Conservation (phyloP, 2,888 invertebrate species). For the Drymonia ruficornis region DNA sequence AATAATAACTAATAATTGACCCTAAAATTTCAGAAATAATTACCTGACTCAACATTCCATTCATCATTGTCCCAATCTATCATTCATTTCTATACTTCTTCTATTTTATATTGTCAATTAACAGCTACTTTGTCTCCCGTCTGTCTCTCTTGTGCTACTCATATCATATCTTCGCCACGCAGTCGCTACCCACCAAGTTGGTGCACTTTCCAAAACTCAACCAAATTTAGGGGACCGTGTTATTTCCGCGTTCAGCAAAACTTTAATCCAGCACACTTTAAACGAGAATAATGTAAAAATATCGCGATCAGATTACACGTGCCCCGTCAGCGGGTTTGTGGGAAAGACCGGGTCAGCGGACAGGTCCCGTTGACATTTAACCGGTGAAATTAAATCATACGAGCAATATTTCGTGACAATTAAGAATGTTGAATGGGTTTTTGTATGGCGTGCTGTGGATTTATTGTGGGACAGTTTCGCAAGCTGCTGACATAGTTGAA, state of each 20-base stretch:
- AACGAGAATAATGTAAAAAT: conserved; percentile 28
- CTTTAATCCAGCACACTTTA: conserved; percentile 20
- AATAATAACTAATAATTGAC: too few relatives aligned
- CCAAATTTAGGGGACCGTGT: conserved; percentile 8
- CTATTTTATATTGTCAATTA: too few relatives aligned
- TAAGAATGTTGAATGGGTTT: neutral
- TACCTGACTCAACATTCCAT: too few relatives aligned
- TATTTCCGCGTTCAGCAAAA: conserved; percentile 8
- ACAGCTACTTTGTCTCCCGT: too few relatives aligned
- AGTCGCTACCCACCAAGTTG: neutral
- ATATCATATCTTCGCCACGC: neutral
- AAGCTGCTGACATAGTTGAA: neutral
- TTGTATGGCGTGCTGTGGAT: neutral
- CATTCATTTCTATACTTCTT: too few relatives aligned
- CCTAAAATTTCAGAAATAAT: too few relatives aligned
- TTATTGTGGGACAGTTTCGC: neutral
- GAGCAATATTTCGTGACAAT: neutral
- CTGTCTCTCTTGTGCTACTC: too few relatives aligned
- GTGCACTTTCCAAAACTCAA: conserved; percentile 1
- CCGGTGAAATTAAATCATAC: conserved; percentile 9
- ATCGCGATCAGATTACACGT: conserved; percentile 33
- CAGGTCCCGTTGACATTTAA: conserved; percentile 45
- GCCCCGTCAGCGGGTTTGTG: conserved; percentile 14
- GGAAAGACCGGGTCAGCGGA: conserved; percentile 65
- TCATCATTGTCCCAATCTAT: too few relatives aligned